Conservation (phyloP, 2,113 vertebrate species). For the Fukomys damarensis region DNA sequence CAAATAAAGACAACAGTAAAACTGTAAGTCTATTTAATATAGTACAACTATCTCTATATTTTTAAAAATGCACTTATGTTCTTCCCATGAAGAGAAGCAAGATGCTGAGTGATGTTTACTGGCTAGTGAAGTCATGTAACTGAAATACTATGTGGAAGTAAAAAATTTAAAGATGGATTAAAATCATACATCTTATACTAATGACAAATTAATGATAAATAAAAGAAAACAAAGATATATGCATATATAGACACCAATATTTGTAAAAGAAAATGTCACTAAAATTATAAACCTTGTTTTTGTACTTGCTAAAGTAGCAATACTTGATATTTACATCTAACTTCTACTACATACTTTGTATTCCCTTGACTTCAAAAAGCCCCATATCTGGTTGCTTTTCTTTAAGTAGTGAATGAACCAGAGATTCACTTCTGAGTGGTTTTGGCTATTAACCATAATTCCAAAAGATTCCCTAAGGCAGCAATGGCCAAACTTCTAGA, state of each 20-base stretch:
- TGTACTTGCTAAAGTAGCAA: accelerated
- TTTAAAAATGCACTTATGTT: background rate
- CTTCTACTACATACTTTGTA: background rate
- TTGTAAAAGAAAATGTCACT: background rate
- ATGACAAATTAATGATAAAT: background rate
- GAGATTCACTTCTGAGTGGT: background rate
- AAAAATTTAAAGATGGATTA: background rate
- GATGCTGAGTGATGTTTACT: background rate
- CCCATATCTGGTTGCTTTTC: background rate
- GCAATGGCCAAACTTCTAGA: background rate
- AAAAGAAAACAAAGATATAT: background rate
- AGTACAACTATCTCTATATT: background rate
- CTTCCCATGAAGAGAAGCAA: background rate
- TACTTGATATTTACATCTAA: background rate
- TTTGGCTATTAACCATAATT: background rate
- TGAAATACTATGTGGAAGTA: background rate
- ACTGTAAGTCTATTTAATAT: background rate
- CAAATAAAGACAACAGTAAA: background rate
- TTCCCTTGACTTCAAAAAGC: background rate
- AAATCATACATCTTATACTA: background rate
- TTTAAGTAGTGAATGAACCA: background rate
- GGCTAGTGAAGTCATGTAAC: background rate
- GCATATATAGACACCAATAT: background rate
- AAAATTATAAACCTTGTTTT: background rate
- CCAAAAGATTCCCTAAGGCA: background rate